Base-by-base conservation (phyloP, 2,113 vertebrate genomes). In the Parotia lawesii region DNA sequence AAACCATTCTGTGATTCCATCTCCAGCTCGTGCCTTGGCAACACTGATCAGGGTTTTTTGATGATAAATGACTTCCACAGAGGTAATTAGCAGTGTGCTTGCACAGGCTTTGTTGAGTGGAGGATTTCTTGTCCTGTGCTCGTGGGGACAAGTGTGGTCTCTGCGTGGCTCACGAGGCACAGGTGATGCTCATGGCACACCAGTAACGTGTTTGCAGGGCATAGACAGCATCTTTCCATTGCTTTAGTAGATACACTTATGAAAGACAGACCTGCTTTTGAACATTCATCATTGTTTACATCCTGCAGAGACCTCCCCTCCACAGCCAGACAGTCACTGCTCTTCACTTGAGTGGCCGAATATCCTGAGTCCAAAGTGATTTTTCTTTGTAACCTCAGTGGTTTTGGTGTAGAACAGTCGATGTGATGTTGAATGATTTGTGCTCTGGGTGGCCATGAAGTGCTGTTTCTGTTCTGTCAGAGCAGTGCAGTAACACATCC, bases 161-260 rank as follows among this genome's bases (percentile, higher is more conserved):
- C 28, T 37, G 37, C 22, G 29, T 3, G 10, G 23, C 42, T 54
- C 7, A 5, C 0, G 9, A 22, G 45, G 9, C 29, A 2, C 3
- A 4, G 25, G 13, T 3, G 6, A 35, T 9, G 16, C 12, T 47
- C 33, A 5, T 20, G 0, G 0, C 4, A 0, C 23, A 14, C 11
- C 27, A 10, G 17, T 10, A 15, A 35, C 0, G 1, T 11, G 44
- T 71, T 74, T 74, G 37, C 22, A 42, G 62, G 72, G 31, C n/a
- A 50, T 27, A 61, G 50, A 22, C 16, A 10, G 1, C 54, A 15
- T 16, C 31, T 61, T 22, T 37, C 7, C 24, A 16, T 51, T 69
- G 18, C 33, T 58, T 15, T 11, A 37, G 37, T 4, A n/a, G 75
- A 11, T 15, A 2, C 3, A 12, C 28, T 54, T 14, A 3, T 15